phyloP scores from a whole-genome alignment of 2,113 vertebrate species.

The Tricholaema leucomelas region DNA sequence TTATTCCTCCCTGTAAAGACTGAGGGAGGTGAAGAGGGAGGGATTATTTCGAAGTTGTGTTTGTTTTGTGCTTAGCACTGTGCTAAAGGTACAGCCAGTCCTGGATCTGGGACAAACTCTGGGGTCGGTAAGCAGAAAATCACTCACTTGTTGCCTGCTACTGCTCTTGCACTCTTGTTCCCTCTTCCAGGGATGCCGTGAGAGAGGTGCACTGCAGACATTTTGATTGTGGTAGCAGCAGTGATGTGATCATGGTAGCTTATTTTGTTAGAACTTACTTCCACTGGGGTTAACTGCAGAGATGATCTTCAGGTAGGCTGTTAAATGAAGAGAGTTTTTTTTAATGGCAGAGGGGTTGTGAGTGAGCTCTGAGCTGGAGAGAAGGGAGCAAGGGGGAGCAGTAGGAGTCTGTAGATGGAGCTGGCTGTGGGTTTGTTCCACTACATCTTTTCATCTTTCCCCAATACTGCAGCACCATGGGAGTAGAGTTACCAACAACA shows the following conservation, averaged over 20 bases:
- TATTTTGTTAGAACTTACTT: not conserved
- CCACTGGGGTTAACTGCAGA: not conserved
- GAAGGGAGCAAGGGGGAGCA: accelerated
- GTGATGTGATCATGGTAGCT: not conserved
- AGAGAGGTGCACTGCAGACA: not conserved
- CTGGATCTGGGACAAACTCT: not conserved
- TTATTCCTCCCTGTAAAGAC: not conserved
- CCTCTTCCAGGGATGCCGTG: not conserved
- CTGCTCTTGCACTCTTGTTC: not conserved
- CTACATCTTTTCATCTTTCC: constrained; percentile 65
- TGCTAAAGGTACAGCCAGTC: not conserved
- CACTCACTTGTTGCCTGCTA: not conserved
- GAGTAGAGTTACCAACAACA: constrained; percentile 57
- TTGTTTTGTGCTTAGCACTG: constrained; percentile 2
- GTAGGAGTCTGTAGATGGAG: constrained; percentile 12
- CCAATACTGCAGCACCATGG: not conserved
- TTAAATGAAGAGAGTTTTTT: not conserved
- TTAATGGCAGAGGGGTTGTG: not conserved
- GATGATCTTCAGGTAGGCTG: not conserved
- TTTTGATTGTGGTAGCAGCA: not conserved
- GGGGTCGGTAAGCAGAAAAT: not conserved
- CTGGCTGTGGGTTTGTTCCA: not conserved
- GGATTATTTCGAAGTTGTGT: not conserved
- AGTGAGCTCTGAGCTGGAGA: not conserved
- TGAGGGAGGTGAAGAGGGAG: not conserved